Conservation (phyloP, 2,888 invertebrate genomes). For the Lampropteryx suffumata region DNA sequence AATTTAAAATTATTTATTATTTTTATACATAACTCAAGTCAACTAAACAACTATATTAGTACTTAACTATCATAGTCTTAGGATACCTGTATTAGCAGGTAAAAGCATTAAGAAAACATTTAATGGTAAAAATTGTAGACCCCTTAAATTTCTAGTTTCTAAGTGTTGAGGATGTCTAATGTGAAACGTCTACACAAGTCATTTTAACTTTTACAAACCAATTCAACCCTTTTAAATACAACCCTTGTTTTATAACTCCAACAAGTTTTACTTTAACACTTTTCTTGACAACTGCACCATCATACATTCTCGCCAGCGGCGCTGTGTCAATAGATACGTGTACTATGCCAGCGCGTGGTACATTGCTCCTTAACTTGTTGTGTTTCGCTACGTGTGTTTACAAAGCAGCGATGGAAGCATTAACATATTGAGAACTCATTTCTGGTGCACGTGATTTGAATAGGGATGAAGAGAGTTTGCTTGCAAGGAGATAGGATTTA, state of each 20-base stretch:
- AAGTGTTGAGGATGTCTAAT: no score
- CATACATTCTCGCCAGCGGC: slow-evolving; percentile 32
- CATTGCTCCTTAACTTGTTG: slow-evolving; percentile 23
- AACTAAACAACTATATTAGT: no score
- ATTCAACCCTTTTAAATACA: no score
- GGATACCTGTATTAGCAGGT: no score
- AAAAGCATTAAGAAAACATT: no score
- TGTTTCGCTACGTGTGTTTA: slow-evolving; percentile 10
- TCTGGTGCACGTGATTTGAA: slow-evolving; percentile 17
- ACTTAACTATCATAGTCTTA: no score
- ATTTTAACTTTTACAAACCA: neutral
- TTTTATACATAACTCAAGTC: no score
- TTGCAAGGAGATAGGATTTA: neutral
- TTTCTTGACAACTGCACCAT: slow-evolving; percentile 26
- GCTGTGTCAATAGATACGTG: slow-evolving; percentile 29
- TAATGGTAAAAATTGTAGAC: no score
- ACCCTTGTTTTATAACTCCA: no score
- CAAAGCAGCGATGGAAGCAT: slow-evolving; percentile 13
- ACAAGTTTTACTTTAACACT: slow-evolving; percentile 10
- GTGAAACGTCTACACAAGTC: no score
- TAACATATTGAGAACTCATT: slow-evolving; percentile 26
- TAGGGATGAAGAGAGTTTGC: neutral
- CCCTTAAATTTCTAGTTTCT: no score
- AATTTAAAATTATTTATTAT: no score
- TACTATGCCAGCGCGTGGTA: neutral